Evolutionary conservation across 2,113 vertebrate species (phyloP).

Genomic region (Oriolus oriolus): DNA sequence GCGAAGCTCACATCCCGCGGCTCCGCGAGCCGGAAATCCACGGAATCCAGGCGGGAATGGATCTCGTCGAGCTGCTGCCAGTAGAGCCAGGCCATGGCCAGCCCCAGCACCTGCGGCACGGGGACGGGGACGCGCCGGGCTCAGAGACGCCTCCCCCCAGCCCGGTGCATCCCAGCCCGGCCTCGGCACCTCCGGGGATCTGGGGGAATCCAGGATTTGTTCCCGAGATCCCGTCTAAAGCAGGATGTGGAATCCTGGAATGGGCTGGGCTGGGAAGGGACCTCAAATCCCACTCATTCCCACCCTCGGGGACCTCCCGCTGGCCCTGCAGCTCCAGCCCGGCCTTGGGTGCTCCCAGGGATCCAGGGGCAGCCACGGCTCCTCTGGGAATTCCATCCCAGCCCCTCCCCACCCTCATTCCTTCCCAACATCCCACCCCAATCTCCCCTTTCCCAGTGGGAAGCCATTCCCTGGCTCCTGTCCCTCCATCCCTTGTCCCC

Average conservation of each 20-base stretch:
- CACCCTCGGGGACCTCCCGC: no score
- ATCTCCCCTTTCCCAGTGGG: neutral
- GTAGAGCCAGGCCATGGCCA: slow-evolving; percentile 81
- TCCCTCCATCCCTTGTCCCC: neutral
- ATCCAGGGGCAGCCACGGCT: neutral
- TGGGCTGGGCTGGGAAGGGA: no score
- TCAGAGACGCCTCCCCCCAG: no score
- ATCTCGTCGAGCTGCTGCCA: slow-evolving; percentile 84
- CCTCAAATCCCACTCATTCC: no score
- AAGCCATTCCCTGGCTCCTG: neutral
- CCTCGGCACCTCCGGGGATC: no score
- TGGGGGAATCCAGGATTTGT: no score
- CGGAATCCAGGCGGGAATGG: slow-evolving; percentile 71
- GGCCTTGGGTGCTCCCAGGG: neutral
- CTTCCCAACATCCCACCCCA: neutral
- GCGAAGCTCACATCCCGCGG: slow-evolving; percentile 61
- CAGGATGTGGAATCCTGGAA: no score
- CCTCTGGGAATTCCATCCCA: neutral
- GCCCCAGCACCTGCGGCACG: slow-evolving; percentile 74
- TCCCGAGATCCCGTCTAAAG: neutral
- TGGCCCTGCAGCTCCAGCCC: no score
- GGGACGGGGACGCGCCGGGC: no score
- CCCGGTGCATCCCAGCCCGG: no score
- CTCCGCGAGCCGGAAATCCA: slow-evolving; percentile 76
- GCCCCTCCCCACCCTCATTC: neutral